These are phyloP conservation scores for Holotrichia oblita DNA, from an alignment of 1,140 invertebrate genomes.

Conservation along the genomic window DNA sequence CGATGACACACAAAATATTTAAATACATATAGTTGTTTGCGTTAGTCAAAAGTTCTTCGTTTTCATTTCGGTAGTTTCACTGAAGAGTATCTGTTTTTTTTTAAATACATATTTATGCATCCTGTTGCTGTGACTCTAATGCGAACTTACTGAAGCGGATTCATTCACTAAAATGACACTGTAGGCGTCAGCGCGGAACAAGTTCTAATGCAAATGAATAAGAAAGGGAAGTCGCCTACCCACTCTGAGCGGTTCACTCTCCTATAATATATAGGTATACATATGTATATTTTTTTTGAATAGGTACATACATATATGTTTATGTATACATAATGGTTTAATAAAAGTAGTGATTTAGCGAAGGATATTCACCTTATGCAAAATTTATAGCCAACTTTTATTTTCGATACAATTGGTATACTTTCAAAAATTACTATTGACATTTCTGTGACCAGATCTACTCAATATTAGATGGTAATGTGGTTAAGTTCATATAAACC, in stretches of 20 bases:
- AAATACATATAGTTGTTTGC: too few relatives aligned
- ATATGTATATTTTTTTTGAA: background rate
- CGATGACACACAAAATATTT: too few relatives aligned
- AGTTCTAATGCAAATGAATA: constrained; percentile 37
- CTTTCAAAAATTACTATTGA: too few relatives aligned
- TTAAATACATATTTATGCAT: too few relatives aligned
- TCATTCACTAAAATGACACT: constrained; percentile 19
- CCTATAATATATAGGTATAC: background rate
- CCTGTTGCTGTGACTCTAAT: background rate
- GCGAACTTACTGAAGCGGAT: background rate
- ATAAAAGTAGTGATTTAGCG: background rate
- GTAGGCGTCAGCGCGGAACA: constrained; percentile 20
- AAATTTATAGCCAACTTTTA: too few relatives aligned
- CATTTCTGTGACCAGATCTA: too few relatives aligned
- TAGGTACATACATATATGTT: background rate
- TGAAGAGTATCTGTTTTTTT: too few relatives aligned
- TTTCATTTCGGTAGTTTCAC: too few relatives aligned
- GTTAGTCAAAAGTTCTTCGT: too few relatives aligned
- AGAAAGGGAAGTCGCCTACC: constrained; percentile 36
- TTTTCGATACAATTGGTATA: too few relatives aligned
- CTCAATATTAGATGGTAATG: too few relatives aligned
- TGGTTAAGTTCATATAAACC: too few relatives aligned
- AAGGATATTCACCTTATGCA: background rate
- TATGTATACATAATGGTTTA: background rate
- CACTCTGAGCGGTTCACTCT: background rate